These are phyloP conservation scores for Bovichtus diacanthus DNA, from an alignment of 2,797 vertebrate species.

Conservation along the genomic window DNA sequence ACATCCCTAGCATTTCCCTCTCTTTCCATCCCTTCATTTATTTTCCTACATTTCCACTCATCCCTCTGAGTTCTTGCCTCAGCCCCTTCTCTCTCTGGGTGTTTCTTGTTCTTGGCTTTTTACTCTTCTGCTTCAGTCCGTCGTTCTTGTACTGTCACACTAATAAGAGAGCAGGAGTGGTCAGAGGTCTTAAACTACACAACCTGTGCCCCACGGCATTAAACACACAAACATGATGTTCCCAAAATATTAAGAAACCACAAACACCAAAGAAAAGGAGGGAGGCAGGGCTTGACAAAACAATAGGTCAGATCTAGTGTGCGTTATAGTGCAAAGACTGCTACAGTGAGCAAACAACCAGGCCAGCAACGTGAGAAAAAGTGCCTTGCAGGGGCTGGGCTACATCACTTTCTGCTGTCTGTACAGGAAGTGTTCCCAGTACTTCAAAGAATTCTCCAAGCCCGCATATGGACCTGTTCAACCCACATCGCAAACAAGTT, in stretches of 20 bases:
- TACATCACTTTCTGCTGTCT: slow-evolving; percentile 44
- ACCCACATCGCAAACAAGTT: slow-evolving; percentile 67
- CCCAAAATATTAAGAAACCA: slow-evolving; percentile 73
- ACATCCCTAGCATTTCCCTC: slow-evolving; percentile 23
- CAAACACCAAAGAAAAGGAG: slow-evolving; percentile 62
- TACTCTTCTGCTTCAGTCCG: neutral
- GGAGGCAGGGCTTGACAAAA: slow-evolving; percentile 51
- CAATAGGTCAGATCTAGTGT: slow-evolving; percentile 56
- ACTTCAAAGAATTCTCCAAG: slow-evolving; percentile 58
- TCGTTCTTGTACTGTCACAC: slow-evolving; percentile 45
- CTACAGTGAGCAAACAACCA: slow-evolving; percentile 32
- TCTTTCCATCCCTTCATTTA: slow-evolving; percentile 45
- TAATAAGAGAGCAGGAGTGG: slow-evolving; percentile 64
- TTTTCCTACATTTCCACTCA: slow-evolving; percentile 17
- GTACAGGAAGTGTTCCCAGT: slow-evolving; percentile 55
- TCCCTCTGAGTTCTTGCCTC: neutral
- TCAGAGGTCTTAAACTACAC: slow-evolving; percentile 62
- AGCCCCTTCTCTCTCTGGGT: neutral
- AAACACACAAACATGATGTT: slow-evolving; percentile 79
- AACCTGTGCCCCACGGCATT: slow-evolving; percentile 55
- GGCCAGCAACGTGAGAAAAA: slow-evolving; percentile 39
- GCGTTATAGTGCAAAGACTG: slow-evolving; percentile 34
- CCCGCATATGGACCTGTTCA: slow-evolving; percentile 41
- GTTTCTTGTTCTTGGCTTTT: neutral
- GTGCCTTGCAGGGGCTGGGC: slow-evolving; percentile 11